Percentiles rank a stretch among this genome's conserved stretches.
Evolutionary conservation across 2,797 vertebrate genomes (phyloP).

Genomic region (Acestrorhynchus altus): DNA sequence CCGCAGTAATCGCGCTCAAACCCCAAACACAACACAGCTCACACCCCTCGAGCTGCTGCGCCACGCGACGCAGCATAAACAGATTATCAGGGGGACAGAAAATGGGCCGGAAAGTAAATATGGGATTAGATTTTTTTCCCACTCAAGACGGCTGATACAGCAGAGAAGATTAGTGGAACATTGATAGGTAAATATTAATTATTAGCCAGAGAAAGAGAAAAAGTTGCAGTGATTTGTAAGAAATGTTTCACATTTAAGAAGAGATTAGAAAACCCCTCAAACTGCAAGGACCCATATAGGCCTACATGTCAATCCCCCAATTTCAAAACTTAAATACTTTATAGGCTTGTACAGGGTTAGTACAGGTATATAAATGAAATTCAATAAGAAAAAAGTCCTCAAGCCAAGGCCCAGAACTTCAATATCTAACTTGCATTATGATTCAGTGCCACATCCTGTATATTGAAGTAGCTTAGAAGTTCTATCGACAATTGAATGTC

Average conservation of each 20-base stretch:
- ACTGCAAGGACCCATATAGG: background rate
- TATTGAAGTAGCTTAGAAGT: too few species aligned
- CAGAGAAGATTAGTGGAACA: conserved; percentile 58
- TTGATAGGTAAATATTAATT: conserved; percentile 59
- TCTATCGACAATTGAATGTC: too few species aligned
- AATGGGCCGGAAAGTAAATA: conserved; percentile 46
- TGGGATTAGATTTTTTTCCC: conserved; percentile 51
- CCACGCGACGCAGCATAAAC: conserved; percentile 79
- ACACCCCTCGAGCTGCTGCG: conserved; percentile 63
- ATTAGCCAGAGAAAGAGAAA: conserved; percentile 2
- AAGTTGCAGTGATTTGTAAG: background rate
- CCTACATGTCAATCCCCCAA: background rate
- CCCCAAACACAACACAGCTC: conserved; percentile 70
- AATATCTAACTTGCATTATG: too few species aligned
- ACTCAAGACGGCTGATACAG: conserved; percentile 51
- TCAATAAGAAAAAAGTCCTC: too few species aligned
- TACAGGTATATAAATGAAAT: too few species aligned
- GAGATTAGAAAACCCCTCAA: background rate
- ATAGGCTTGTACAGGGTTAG: too few species aligned
- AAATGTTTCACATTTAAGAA: conserved; percentile 21
- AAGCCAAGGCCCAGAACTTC: too few species aligned
- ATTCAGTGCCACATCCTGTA: too few species aligned
- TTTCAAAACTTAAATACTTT: background rate
- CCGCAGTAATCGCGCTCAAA: conserved; percentile 73
- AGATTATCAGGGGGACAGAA: conserved; percentile 73